Percentiles rank a stretch among this genome's conserved stretches.
phyloP scores from a whole-genome alignment of 2,888 invertebrate genomes.

The Muschampia staudingeri region DNA sequence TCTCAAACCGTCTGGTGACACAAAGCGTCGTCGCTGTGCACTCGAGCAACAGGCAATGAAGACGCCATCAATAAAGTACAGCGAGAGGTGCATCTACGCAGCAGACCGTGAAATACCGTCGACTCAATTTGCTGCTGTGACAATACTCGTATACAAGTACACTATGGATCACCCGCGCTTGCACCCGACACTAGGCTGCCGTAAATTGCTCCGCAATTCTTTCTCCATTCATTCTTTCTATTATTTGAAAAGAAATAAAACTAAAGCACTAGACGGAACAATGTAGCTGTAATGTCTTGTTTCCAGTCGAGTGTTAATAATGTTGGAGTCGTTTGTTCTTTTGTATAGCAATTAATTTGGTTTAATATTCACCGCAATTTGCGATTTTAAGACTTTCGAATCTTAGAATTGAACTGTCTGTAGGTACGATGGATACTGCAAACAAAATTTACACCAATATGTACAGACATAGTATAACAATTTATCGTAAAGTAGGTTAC shows the following conservation, averaged over 20 bases:
- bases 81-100: constrained; percentile 81
- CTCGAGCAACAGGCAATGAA: constrained; percentile 72
- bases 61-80: constrained; percentile 76
- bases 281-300: constrained; percentile 35
- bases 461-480: no score
- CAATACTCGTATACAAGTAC: constrained; percentile 76
- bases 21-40: constrained; percentile 36
- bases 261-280: constrained; percentile 18
- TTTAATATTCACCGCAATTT: constrained; percentile 9
- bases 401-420: no score
- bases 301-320: constrained; percentile 38
- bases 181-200: constrained; percentile 77
- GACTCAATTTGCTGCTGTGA: constrained; percentile 85
- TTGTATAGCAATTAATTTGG: constrained; percentile 16
- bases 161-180: constrained; percentile 64
- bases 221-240: constrained; percentile 44
- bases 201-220: constrained; percentile 49
- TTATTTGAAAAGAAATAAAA: constrained; percentile 64
- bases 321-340: constrained; percentile 17
- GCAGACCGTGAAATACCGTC: constrained; percentile 85
- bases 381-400: background rate
- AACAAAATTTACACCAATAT: no score
- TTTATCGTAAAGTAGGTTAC: no score
- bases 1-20: constrained; percentile 43
- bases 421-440: no score